Conservation (phyloP, 2,113 vertebrate genomes). For the Heteronetta atricapilla region DNA sequence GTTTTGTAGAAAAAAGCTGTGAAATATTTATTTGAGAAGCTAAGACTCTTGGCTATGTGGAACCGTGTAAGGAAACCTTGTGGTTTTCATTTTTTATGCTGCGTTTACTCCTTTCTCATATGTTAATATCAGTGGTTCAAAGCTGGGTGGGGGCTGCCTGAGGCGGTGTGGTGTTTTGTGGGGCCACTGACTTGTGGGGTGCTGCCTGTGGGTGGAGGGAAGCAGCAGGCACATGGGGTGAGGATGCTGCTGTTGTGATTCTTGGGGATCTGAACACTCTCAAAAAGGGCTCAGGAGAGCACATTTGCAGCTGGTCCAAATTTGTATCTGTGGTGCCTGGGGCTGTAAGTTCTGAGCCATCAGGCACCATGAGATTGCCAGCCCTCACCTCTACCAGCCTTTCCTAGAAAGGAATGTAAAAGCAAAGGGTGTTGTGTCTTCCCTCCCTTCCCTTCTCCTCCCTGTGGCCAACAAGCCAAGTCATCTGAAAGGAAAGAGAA, state of each 20-base stretch:
- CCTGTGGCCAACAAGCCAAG: neutral
- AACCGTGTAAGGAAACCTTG: neutral
- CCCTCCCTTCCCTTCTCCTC: too few relatives aligned
- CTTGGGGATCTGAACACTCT: neutral
- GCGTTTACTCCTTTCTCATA: neutral
- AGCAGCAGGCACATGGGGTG: neutral
- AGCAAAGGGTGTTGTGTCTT: neutral
- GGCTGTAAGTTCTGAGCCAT: neutral
- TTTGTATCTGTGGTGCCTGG: neutral
- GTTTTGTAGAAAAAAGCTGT: neutral
- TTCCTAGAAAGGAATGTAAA: neutral
- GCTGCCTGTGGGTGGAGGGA: neutral
- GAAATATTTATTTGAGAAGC: conserved; percentile 28
- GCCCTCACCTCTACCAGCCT: neutral
- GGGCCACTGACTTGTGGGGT: neutral
- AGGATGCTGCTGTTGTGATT: neutral
- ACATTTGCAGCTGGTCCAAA: neutral
- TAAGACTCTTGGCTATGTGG: neutral
- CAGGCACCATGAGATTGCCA: neutral
- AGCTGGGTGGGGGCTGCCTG: neutral
- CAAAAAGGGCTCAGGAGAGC: neutral
- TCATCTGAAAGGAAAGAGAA: neutral
- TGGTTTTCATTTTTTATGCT: neutral
- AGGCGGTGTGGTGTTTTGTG: neutral
- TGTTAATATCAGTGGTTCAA: neutral